Conservation (phyloP, 2,888 invertebrate species). For the Campaea margaritaria region DNA sequence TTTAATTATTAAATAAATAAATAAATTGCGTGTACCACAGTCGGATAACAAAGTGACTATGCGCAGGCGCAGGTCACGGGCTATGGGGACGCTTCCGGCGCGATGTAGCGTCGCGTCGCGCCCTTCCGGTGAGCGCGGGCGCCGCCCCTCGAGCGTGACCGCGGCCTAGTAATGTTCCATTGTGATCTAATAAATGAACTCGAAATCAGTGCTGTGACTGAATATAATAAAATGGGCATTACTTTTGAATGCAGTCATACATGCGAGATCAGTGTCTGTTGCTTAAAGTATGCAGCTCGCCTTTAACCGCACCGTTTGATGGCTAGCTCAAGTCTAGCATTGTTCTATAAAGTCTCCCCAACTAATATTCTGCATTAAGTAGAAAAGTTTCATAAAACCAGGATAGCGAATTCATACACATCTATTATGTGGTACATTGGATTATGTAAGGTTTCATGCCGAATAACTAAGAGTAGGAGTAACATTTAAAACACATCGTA, state of each 20-base stretch:
- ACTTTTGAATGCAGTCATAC: constrained; percentile 24
- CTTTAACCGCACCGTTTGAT: background rate
- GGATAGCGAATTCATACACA: no score
- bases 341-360: no score
- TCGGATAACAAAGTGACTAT: constrained; percentile 68
- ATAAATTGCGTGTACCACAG: constrained; percentile 65
- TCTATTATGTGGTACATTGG: no score
- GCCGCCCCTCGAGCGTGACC: constrained; percentile 72
- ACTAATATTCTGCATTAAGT: no score
- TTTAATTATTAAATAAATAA: background rate
- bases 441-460: no score
- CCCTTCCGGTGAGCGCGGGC: constrained; percentile 80
- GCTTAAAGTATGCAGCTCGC: no score
- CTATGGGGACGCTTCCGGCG: constrained; percentile 74
- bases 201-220: constrained; percentile 50
- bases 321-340: no score
- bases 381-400: no score
- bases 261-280: background rate
- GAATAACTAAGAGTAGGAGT: no score
- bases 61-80: constrained; percentile 71
- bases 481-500: no score
- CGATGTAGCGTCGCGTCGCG: constrained; percentile 73
- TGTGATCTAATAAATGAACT: constrained; percentile 73
- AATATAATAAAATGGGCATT: constrained; percentile 27
- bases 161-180: constrained; percentile 66